Evolutionary conservation across 2,113 vertebrate genomes (phyloP), one percentile per base, ranked within the genome.

Genomic region (Setophaga kirtlandii): DNA sequence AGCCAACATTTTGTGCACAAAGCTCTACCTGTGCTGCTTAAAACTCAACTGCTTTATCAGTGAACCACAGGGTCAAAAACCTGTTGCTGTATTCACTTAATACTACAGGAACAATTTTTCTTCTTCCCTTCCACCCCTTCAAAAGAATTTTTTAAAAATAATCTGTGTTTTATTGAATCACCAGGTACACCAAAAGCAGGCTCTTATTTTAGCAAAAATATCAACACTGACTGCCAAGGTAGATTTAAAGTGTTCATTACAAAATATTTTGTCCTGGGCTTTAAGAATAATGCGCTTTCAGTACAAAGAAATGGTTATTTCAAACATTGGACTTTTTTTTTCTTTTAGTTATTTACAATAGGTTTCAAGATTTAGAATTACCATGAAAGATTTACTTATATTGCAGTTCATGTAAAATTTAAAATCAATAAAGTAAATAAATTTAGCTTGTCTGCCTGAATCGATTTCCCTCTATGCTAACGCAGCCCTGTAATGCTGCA

Each of bases 381-480:
- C 97, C 96, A 96, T 94, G 97, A 98, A 98, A 98, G 98, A 98
- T 98, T 98, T 98, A 98, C 97, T 98, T 97, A 97, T 96, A 97
- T 97, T 97, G 97, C 97, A 96, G 96, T 97, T 95, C 97, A 97
- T 98, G 98, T 98, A 98, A 98, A 98, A 98, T 98, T 98, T 98
- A 98, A 98, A 98, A 98, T 98, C 98, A 98, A 98, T 98, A 98
- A 98, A 97, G 96, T 97, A 96, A 98, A 98, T 98, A 98, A 98
- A 98, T 98, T 98, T 97, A 96, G 70, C 95, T 98, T 98, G 98
- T 98, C 98, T 97, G 90, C 94, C 95, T 81, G 96, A 98, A 98
- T 98, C 96, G 97, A 98, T 98, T 98, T 97, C 85, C 93, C 93
- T 83, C 86, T 78, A 46, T 93, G 97, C 97, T 97, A 97, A 97